Base-by-base conservation (phyloP, 2,888 invertebrate genomes). In the Acanthosepion esculentum region DNA sequence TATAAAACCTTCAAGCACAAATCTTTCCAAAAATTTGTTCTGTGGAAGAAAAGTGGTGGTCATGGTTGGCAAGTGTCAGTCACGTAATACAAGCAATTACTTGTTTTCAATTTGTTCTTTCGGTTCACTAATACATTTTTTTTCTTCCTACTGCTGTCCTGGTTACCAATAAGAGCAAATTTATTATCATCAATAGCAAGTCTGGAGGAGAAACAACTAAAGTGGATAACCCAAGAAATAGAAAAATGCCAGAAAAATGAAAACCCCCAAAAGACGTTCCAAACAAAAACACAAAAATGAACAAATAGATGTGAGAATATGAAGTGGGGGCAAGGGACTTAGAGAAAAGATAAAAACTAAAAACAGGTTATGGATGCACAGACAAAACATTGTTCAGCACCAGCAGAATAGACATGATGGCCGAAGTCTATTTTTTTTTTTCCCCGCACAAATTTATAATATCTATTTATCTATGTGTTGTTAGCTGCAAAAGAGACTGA, bases 401-500 rank as follows among this genome's bases (percentile, higher is more conserved):
- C 23, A 18, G 78, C 78, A 78, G 78, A 78, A 78, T 12, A 33
- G 78, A 78, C 78, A 78, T 18, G 78, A 78, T 78, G 78, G n/a
- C 33, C 15, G 33, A 78, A n/a, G n/a, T 33, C 78, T 29, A 78
- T 78, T 78, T 78, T 78, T n/a, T n/a, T 78, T 78, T n/a, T n/a
- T n/a, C n/a, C n/a, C 12, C 10, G n/a, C 33, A 12, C 78, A 78
- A 78, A 33, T 78, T n/a, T 78, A n/a, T 78, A 78, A 78, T 15
- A 78, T 78, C 78, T 78, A 78, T 78, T 78, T 78, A 78, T 78
- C 78, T 78, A 78, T 15, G 78, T 15, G n/a, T 78, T 78, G 78
- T 78, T n/a, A n/a, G 78, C 78, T n/a, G 78, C 78, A 78, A 78
- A 78, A 78, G 78, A n/a, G 78, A 78, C 78, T 33, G 78, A 78